Conservation (phyloP, 1,140 invertebrate species). For the Wiebesia pumilae region DNA sequence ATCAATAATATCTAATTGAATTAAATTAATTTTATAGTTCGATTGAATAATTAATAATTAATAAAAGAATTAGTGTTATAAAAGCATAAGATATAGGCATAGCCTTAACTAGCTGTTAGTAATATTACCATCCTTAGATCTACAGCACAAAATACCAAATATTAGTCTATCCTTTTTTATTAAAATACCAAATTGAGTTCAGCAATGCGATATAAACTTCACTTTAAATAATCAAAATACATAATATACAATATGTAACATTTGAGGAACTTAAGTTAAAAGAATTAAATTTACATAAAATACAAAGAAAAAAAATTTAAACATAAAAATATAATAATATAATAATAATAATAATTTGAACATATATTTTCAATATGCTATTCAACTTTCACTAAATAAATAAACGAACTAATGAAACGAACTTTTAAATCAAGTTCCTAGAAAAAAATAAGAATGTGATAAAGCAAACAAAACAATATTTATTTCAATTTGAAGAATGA, state of each 20-base stretch:
- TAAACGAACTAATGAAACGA: neutral
- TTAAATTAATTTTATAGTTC: neutral
- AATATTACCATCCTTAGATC: neutral
- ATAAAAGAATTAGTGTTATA: neutral
- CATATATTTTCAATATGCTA: too few relatives aligned
- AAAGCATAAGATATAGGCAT: too few relatives aligned
- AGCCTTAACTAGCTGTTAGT: neutral
- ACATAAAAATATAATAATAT: too few relatives aligned
- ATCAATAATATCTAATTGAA: neutral
- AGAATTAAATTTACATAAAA: neutral
- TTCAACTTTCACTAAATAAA: too few relatives aligned
- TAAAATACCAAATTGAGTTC: neutral
- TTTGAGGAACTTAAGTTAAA: neutral
- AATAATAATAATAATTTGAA: too few relatives aligned
- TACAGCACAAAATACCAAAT: neutral
- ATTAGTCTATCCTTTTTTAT: neutral
- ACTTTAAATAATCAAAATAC: neutral
- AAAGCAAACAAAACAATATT: neutral
- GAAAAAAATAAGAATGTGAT: neutral
- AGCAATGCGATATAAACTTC: neutral
- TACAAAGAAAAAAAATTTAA: neutral
- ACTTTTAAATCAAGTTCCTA: neutral
- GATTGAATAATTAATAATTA: neutral
- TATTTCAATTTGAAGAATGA: constrained; percentile 1
- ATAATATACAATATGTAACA: neutral